phyloP scores from a whole-genome alignment of 2,113 vertebrate genomes.

The Ellobius talpinus region DNA sequence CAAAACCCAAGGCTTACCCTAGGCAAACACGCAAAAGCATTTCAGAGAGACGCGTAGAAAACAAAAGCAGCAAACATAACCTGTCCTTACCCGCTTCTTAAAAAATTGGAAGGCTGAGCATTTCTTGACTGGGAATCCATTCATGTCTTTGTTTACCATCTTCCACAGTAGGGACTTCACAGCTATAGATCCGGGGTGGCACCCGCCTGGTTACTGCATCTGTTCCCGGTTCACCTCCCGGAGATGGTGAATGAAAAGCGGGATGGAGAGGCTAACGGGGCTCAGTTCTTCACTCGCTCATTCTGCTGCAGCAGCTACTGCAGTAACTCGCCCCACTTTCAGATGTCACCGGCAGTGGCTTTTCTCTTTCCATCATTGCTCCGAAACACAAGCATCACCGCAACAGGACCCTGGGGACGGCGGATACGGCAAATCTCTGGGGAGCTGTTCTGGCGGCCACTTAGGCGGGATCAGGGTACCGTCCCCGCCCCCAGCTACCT shows the following conservation, averaged over 20 bases:
- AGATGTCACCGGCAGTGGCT: constrained; percentile 70
- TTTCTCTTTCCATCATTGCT: constrained; percentile 74
- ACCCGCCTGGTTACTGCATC: constrained; percentile 82
- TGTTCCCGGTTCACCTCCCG: constrained; percentile 70
- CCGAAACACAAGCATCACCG: constrained; percentile 59
- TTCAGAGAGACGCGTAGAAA: constrained; percentile 49
- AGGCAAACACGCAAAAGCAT: constrained; percentile 11
- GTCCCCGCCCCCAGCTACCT: constrained; percentile 65
- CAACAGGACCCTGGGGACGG: constrained; percentile 74
- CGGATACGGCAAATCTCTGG: constrained; percentile 63
- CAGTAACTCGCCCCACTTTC: constrained; percentile 82
- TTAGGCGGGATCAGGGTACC: not conserved
- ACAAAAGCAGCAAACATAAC: constrained; percentile 71
- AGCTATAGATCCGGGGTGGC: constrained; percentile 85
- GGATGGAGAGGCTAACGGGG: constrained; percentile 74
- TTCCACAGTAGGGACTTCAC: constrained; percentile 87
- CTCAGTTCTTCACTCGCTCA: constrained; percentile 81
- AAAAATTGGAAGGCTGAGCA: constrained; percentile 99
- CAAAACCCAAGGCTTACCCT: not conserved
- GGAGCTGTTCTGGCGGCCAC: constrained; percentile 51
- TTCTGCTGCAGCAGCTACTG: constrained; percentile 85
- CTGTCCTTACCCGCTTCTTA: constrained; percentile 96
- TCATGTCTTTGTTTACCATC: constrained; percentile 98
- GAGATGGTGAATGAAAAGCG: constrained; percentile 71
- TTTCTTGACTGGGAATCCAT: constrained; percentile 98